Base-by-base conservation (phyloP, 1,140 invertebrate species). In the Listronotus oregonensis region DNA sequence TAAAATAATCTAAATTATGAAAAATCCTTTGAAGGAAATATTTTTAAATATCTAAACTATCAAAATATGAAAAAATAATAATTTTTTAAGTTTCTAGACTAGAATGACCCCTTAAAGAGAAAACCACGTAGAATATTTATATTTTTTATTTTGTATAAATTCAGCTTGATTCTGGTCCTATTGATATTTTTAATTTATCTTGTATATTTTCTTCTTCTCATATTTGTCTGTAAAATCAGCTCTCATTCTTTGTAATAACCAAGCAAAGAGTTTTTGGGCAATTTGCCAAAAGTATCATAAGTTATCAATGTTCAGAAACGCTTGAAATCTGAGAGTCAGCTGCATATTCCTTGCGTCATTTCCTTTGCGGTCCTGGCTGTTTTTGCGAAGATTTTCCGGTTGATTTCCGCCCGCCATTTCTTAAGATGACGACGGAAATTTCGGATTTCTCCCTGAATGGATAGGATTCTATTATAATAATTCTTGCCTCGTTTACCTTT, bases 251-350 rank as follows among this genome's bases (percentile, higher is more conserved):
- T 10, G 10, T 17, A 50, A 18, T 6, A 50, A 50, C 12, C 5
- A 54, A 39, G 32, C 17, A 17, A 14, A 15, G 34, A 51, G n/a
- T 59, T 65, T 54, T 44, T 60, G 57, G 64, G 57, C 57, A 66
- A 66, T 66, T 66, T 66, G 64, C 64, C 64, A 54, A 27, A 21
- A 50, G 42, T 52, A 52, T 70, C 70, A 72, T 74, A 71, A 74
- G 60, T 74, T 67, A 74, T 74, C 72, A 69, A 74, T 74, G 72
- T 74, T 71, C 71, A 71, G 61, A 66, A 71, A 74, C 69, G 71
- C 71, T 72, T 74, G 59, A 66, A 66, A 69, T 62, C 47, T 44
- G 64, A 62, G 71, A 73, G 72, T 74, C 72, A 74, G 72, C 72
- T 74, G 72, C 71, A 69, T 64, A 72, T 71, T 72, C 66, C 63